Percentiles rank a stretch among this genome's conserved stretches.
These are phyloP conservation scores for Psittacula derbiana DNA, from an alignment of 2,797 vertebrate genomes.

Conservation along the genomic window DNA sequence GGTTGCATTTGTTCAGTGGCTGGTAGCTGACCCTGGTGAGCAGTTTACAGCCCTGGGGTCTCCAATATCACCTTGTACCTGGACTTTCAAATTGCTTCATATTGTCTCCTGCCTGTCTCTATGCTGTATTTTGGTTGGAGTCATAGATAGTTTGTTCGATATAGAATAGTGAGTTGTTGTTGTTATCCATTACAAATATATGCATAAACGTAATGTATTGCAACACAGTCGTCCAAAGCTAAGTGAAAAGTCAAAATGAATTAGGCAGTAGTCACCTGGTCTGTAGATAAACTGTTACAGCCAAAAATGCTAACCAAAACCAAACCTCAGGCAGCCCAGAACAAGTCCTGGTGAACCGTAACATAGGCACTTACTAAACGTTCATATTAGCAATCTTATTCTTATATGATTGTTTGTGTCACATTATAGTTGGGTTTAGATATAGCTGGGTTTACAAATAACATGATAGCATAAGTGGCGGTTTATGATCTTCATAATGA, in stretches of 20 bases:
- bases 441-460: not conserved
- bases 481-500: not conserved
- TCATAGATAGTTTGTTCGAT: not conserved
- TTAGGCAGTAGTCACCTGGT: not conserved
- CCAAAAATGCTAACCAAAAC: not conserved
- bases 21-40: not conserved
- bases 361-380: not conserved
- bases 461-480: not conserved
- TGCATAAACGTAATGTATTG: not conserved
- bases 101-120: not conserved
- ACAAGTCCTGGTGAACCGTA: not conserved
- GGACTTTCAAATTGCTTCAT: not conserved
- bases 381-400: slow-evolving; percentile 19
- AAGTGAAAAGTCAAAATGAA: not conserved
- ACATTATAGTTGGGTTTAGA: not conserved
- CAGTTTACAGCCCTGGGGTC: not conserved
- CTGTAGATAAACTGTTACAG: not conserved
- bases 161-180: not conserved
- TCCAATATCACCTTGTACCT: rapidly evolving
- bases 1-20: rapidly evolving
- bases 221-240: not conserved
- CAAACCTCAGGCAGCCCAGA: not conserved
- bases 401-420: slow-evolving; percentile 23
- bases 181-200: not conserved
- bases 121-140: not conserved